phyloP scores from a whole-genome alignment of 1,140 invertebrate species.

The Euwallacea fornicatus region DNA sequence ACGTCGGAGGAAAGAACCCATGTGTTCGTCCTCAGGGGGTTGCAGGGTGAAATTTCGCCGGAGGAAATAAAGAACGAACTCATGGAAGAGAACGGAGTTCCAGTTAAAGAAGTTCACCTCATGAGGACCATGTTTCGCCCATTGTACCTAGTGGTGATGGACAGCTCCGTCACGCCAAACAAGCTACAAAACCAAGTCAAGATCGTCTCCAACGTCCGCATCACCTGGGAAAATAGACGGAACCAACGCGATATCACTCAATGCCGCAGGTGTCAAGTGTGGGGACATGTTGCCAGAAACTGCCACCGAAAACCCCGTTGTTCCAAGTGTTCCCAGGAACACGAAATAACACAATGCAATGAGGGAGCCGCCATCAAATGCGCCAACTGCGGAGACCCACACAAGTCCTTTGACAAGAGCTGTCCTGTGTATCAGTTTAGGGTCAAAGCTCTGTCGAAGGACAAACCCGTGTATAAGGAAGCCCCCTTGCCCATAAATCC shows the following conservation, averaged over 20 bases:
- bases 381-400: neutral
- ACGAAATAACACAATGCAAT: constrained; percentile 1
- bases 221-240: no score
- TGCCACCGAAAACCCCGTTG: no score
- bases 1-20: no score
- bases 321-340: constrained; percentile 21
- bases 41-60: constrained; percentile 2
- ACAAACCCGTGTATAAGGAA: no score
- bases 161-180: neutral
- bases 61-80: constrained; percentile 17
- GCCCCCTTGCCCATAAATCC: no score
- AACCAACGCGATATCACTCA: constrained; percentile 33
- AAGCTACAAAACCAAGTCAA: neutral
- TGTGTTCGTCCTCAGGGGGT: no score
- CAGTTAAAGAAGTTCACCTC: neutral
- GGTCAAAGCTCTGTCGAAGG: no score
- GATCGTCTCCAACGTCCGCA: neutral
- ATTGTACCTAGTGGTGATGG: neutral
- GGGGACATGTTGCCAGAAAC: constrained; percentile 39
- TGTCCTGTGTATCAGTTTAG: no score
- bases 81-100: neutral
- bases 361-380: neutral
- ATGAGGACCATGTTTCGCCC: constrained; percentile 2
- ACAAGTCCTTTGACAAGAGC: constrained; percentile 8
- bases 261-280: constrained; percentile 45